phyloP scores from a whole-genome alignment of 2,113 vertebrate genomes.

The Dromiciops gliroides region DNA sequence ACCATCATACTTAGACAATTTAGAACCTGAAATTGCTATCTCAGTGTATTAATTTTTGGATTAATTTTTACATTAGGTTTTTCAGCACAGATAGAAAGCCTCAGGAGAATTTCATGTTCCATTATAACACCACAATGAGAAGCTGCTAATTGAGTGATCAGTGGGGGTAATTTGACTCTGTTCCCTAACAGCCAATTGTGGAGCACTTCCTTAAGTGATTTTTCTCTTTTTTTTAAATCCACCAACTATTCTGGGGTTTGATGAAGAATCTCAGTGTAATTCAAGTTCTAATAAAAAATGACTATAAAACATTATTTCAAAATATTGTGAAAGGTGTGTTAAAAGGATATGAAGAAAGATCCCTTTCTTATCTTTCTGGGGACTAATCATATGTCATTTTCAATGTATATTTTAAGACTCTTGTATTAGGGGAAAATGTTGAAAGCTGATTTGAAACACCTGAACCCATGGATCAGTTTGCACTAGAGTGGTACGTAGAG shows the following conservation, averaged over 20 bases:
- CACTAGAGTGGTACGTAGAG: too few relatives aligned
- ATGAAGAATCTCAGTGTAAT: constrained; percentile 20
- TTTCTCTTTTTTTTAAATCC: constrained; percentile 6
- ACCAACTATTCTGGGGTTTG: constrained; percentile 23
- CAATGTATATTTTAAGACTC: too few relatives aligned
- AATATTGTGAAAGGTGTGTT: neutral
- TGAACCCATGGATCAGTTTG: too few relatives aligned
- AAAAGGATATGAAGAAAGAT: neutral
- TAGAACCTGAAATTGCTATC: constrained; percentile 22
- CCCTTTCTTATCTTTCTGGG: too few relatives aligned
- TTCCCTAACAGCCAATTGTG: neutral
- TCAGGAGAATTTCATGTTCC: neutral
- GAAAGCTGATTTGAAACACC: too few relatives aligned
- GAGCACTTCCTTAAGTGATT: neutral
- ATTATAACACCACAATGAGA: neutral
- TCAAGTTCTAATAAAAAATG: neutral
- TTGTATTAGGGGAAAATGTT: too few relatives aligned
- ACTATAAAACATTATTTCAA: constrained; percentile 30
- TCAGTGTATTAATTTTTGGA: neutral
- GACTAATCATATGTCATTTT: too few relatives aligned
- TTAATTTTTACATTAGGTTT: neutral
- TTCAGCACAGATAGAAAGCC: neutral
- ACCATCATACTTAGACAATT: neutral
- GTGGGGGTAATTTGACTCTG: neutral
- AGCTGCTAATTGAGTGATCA: neutral